phyloP scores from a whole-genome alignment of 2,113 vertebrate species.

The Vanacampus margaritifer region DNA sequence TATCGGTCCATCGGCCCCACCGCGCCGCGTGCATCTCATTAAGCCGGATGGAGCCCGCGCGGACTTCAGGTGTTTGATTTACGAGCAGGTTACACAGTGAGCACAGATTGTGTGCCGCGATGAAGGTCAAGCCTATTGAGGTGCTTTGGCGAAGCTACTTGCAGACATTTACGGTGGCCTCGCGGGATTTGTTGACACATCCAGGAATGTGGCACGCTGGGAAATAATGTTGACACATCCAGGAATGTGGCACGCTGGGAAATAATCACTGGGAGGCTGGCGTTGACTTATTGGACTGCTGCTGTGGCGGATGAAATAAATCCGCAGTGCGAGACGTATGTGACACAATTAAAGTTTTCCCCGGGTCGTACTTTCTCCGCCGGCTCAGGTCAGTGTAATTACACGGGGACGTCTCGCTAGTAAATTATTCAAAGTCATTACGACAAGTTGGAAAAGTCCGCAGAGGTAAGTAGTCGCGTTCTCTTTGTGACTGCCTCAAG shows the following conservation, averaged over 20 bases:
- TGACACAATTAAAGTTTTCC: not conserved
- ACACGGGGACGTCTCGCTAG: not conserved
- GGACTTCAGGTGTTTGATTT: constrained; percentile 2
- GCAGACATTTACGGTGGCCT: not conserved
- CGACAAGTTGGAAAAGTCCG: not conserved
- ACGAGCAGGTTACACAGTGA: not conserved
- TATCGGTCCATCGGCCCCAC: not conserved
- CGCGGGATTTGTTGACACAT: constrained; percentile 2
- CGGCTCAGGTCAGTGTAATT: not conserved
- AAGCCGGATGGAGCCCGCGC: not conserved
- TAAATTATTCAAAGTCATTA: not conserved
- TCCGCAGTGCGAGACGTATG: not conserved
- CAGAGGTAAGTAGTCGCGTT: not conserved
- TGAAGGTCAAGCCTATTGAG: constrained; percentile 2
- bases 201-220: too few relatives aligned
- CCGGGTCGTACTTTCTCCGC: not conserved
- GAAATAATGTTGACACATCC: constrained; percentile 5
- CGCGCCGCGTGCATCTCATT: not conserved
- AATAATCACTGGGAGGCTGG: not conserved
- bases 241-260: not conserved
- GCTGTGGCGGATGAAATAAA: not conserved
- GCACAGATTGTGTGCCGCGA: not conserved
- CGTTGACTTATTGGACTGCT: not conserved
- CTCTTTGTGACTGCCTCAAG: not conserved
- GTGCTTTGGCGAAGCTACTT: not conserved